Evolutionary conservation across 2,113 vertebrate species (phyloP).

Genomic region (Cepphus grylle): DNA sequence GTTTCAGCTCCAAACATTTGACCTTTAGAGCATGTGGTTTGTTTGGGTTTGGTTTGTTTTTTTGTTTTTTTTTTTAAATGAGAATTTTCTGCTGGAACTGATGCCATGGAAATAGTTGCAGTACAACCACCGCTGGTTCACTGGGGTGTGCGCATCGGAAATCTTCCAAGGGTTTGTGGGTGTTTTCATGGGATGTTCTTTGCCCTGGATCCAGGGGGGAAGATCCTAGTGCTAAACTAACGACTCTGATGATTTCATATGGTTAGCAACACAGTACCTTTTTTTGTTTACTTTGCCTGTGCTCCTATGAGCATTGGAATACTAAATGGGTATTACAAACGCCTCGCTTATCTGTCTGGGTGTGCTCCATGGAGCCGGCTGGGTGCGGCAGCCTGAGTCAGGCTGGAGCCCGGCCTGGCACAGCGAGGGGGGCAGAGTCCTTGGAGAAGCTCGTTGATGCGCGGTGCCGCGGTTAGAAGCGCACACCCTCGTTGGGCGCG

Average conservation of each 20-base stretch:
- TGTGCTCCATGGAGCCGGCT: too few species aligned
- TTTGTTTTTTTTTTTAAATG: not conserved
- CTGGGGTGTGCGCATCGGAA: rapidly evolving
- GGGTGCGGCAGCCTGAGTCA: not conserved
- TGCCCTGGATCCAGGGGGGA: rapidly evolving
- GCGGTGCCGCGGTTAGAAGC: rapidly evolving
- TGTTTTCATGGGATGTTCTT: not conserved
- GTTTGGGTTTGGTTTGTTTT: not conserved
- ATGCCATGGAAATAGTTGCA: rapidly evolving
- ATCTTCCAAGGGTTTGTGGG: too few species aligned
- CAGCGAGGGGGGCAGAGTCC: not conserved
- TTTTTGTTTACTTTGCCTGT: not conserved
- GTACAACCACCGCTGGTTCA: not conserved
- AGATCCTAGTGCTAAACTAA: not conserved
- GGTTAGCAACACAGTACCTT: rapidly evolving
- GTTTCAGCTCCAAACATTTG: not conserved
- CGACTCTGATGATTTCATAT: not conserved
- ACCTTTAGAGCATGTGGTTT: not conserved
- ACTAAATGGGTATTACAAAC: rapidly evolving
- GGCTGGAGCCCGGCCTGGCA: rapidly evolving
- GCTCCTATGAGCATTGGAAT: too few species aligned
- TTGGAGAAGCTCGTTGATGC: rapidly evolving
- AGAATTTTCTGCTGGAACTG: not conserved
- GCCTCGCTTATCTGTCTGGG: rapidly evolving
- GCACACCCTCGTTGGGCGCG: rapidly evolving